Evolutionary conservation across 1,140 invertebrate species (phyloP).

Genomic region (Nasonia giraulti): DNA sequence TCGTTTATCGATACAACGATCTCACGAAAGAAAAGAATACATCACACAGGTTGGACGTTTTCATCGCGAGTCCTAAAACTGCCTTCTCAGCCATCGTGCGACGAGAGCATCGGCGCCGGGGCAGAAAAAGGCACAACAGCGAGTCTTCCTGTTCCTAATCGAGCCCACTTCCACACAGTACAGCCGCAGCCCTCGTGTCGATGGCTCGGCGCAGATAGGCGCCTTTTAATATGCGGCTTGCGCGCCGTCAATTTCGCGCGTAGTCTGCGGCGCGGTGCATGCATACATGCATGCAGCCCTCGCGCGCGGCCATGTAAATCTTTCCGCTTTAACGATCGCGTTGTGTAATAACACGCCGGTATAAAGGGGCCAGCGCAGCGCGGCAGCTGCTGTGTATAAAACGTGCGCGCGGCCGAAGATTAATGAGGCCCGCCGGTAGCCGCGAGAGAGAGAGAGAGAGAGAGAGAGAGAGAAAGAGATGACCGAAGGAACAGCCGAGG

Average conservation of each 20-base stretch:
- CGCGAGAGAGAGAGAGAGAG: too few species aligned
- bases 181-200: background rate
- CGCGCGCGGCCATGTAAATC: conserved; percentile 18
- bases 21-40: too few species aligned
- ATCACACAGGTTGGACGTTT: too few species aligned
- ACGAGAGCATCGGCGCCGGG: too few species aligned
- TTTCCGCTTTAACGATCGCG: conserved; percentile 45
- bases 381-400: background rate
- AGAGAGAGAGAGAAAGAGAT: background rate
- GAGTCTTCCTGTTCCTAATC: conserved; percentile 22
- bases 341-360: conserved; percentile 22
- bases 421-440: conserved; percentile 10
- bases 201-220: conserved; percentile 11
- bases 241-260: conserved; percentile 30
- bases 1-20: too few species aligned
- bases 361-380: conserved; percentile 5
- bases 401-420: conserved; percentile 26
- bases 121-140: background rate
- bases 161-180: background rate
- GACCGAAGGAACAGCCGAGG: background rate
- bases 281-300: background rate
- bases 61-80: too few species aligned
- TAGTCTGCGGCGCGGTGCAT: background rate
- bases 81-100: too few species aligned
- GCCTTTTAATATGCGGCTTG: conserved; percentile 24